Conservation (phyloP, 1,140 invertebrate species). For the Spodoptera frugiperda region DNA sequence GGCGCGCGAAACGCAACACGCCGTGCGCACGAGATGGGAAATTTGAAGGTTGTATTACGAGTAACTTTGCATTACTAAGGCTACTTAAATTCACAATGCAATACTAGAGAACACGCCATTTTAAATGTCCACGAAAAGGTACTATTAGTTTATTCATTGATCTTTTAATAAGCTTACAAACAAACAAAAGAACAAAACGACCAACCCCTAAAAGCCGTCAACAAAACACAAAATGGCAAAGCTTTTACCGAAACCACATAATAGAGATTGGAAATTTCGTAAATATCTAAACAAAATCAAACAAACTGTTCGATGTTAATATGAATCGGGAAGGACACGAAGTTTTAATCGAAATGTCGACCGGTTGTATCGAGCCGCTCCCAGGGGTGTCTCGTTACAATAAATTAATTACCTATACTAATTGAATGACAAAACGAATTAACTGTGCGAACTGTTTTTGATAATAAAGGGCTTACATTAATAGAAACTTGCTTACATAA, state of each 20-base stretch:
- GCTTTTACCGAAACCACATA: conserved; percentile 22
- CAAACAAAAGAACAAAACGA: background rate
- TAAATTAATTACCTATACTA: conserved; percentile 69
- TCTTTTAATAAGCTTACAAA: background rate
- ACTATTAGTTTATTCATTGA: too few relatives aligned
- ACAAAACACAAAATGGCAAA: conserved; percentile 15
- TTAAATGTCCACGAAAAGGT: too few relatives aligned
- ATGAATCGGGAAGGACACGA: conserved; percentile 53
- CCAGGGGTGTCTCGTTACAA: conserved; percentile 54
- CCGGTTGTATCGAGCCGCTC: conserved; percentile 37
- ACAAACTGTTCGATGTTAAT: conserved; percentile 44
- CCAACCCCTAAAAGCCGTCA: conserved; percentile 16
- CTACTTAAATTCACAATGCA: too few relatives aligned
- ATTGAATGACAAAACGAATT: conserved; percentile 68
- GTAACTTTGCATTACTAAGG: too few relatives aligned
- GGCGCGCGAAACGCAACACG: too few relatives aligned
- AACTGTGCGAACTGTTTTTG: conserved; percentile 42
- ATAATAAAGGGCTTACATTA: conserved; percentile 21
- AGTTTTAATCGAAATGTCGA: conserved; percentile 65
- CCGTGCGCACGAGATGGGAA: too few relatives aligned
- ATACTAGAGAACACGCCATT: too few relatives aligned
- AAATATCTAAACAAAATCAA: conserved; percentile 36
- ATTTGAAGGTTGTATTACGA: too few relatives aligned
- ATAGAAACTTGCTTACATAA: conserved; percentile 6
- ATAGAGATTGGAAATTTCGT: conserved; percentile 25